Conservation (phyloP, 2,888 invertebrate species). For the Laspeyria flexula region DNA sequence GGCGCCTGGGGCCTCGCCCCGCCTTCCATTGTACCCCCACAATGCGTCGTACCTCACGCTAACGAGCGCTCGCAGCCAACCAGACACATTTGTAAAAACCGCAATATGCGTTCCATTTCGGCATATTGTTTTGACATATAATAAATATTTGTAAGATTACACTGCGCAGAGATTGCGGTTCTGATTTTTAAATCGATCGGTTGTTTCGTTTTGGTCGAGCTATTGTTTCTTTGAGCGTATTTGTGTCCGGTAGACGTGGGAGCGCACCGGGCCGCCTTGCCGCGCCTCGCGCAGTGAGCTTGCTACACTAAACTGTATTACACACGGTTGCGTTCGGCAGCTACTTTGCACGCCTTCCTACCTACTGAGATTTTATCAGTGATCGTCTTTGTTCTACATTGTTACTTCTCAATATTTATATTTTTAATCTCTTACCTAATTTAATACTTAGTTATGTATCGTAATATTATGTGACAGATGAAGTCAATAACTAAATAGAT, state of each 20-base stretch:
- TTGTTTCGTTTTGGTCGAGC: constrained; percentile 61
- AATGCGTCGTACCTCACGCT: constrained; percentile 83
- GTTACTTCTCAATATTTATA: not conserved
- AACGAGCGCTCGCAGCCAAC: constrained; percentile 82
- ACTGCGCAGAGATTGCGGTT: constrained; percentile 71
- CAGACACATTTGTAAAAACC: constrained; percentile 85
- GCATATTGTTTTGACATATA: constrained; percentile 86
- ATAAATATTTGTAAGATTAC: constrained; percentile 85
- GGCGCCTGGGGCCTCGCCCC: constrained; percentile 71
- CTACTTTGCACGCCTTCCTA: constrained; percentile 57
- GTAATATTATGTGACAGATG: too few species aligned
- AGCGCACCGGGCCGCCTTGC: constrained; percentile 30
- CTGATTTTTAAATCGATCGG: constrained; percentile 75
- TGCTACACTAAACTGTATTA: constrained; percentile 69
- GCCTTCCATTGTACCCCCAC: constrained; percentile 81
- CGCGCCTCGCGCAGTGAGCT: too few species aligned
- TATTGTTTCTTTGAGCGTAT: constrained; percentile 60
- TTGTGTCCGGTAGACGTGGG: constrained; percentile 47
- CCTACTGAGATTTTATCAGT: constrained; percentile 31
- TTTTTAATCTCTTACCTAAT: not conserved
- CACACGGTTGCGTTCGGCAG: constrained; percentile 79
- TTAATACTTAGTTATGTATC: not conserved
- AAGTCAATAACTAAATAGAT: too few species aligned
- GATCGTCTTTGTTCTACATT: constrained; percentile 36
- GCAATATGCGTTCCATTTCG: constrained; percentile 84